phyloP scores from a whole-genome alignment of 2,888 invertebrate genomes.

The Lasioglossum malachurum region DNA sequence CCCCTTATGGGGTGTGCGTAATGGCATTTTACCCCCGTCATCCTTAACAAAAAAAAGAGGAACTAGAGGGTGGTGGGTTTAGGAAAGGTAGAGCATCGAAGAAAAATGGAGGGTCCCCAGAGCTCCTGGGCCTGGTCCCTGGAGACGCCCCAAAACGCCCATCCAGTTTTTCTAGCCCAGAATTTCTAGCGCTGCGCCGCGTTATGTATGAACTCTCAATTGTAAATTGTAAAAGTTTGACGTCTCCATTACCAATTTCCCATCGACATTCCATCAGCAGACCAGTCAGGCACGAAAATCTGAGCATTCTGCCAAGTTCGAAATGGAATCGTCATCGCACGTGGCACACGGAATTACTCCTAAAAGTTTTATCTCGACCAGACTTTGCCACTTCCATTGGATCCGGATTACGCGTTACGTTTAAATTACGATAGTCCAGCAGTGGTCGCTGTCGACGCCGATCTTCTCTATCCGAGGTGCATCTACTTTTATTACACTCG shows the following conservation, averaged over 20 bases:
- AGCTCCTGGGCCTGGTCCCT: no score
- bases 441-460: slow-evolving; percentile 18
- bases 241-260: not conserved
- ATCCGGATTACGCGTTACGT: slow-evolving; percentile 69
- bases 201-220: no score
- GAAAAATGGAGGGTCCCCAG: no score
- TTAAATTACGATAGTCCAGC: slow-evolving; percentile 67
- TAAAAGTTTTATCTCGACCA: slow-evolving; percentile 69
- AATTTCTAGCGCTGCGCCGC: no score
- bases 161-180: no score
- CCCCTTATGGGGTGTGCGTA: no score
- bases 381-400: slow-evolving; percentile 58
- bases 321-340: not conserved
- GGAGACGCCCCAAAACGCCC: no score
- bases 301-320: slow-evolving; percentile 28
- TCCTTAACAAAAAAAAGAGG: no score
- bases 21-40: no score
- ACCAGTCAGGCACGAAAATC: slow-evolving; percentile 35
- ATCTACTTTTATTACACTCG: slow-evolving; percentile 37
- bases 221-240: not conserved
- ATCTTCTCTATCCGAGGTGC: slow-evolving; percentile 32
- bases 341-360: slow-evolving; percentile 49
- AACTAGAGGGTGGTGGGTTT: no score
- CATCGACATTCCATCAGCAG: not conserved
- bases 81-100: no score